Percentiles rank a stretch among this genome's conserved stretches.
These are phyloP conservation scores for Bungarus multicinctus DNA, from an alignment of 2,113 vertebrate species.

Conservation along the genomic window DNA sequence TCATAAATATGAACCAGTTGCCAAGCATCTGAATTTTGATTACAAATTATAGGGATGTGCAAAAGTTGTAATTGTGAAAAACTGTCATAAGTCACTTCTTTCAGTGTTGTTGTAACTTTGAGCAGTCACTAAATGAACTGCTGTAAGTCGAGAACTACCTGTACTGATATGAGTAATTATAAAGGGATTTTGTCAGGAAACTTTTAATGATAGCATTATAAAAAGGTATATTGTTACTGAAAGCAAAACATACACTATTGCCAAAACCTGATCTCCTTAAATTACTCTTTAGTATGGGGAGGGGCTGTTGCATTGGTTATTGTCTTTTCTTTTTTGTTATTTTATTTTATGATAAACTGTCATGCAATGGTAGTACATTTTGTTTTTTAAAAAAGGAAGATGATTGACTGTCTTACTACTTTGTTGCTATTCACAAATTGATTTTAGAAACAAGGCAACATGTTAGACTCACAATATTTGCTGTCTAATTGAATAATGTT, in stretches of 20 bases:
- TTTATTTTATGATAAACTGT: conserved; percentile 43
- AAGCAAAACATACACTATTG: conserved; percentile 38
- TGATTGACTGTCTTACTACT: conserved; percentile 48
- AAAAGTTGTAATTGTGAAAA: background rate
- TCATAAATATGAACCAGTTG: background rate
- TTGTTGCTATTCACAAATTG: conserved; percentile 52
- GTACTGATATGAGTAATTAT: background rate
- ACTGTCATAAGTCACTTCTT: background rate
- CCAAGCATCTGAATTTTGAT: background rate
- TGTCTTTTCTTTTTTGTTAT: conserved; percentile 36
- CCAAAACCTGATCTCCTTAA: conserved; percentile 18
- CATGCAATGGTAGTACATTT: conserved; percentile 21
- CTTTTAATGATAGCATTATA: background rate
- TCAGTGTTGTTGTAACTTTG: background rate
- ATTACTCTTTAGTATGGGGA: conserved; percentile 17
- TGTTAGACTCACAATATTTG: conserved; percentile 58
- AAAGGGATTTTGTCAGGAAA: conserved; percentile 35
- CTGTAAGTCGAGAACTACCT: background rate
- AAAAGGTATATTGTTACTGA: conserved; percentile 34
- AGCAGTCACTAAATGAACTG: background rate
- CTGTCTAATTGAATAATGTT: conserved; percentile 56
- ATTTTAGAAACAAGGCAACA: conserved; percentile 55
- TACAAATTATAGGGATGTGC: background rate
- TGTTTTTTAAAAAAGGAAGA: conserved; percentile 31
- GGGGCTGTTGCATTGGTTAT: conserved; percentile 20